Conservation (phyloP, 2,888 invertebrate species). For the Phengaris alcon region DNA sequence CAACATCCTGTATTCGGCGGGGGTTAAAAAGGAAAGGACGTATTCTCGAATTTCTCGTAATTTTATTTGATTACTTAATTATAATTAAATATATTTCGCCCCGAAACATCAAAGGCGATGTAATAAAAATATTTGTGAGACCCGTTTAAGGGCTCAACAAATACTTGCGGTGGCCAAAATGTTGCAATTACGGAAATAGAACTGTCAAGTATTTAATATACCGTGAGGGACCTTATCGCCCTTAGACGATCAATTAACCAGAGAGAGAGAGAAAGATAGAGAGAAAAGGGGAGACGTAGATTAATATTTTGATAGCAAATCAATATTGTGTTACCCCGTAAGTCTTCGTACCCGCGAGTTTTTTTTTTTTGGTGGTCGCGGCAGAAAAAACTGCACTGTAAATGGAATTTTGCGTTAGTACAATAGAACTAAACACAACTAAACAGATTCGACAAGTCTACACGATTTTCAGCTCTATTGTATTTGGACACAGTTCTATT, state of each 20-base stretch:
- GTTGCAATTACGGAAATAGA: slow-evolving; percentile 23
- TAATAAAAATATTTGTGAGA: slow-evolving; percentile 11
- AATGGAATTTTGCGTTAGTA: no score
- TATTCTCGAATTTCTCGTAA: background rate
- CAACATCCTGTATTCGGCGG: no score
- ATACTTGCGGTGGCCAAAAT: slow-evolving; percentile 19
- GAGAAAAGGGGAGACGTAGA: background rate
- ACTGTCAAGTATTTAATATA: slow-evolving; percentile 22
- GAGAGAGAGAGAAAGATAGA: background rate
- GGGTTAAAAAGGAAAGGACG: background rate
- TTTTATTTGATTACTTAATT: background rate
- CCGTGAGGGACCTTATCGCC: slow-evolving; percentile 5
- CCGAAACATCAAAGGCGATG: background rate
- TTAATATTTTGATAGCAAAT: slow-evolving; percentile 7
- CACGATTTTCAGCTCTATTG: no score
- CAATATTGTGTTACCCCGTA: background rate
- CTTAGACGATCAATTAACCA: slow-evolving; percentile 7
- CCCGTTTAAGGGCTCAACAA: slow-evolving; percentile 22
- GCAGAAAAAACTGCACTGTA: no score
- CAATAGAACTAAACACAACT: no score
- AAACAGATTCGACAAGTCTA: no score
- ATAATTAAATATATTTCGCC: background rate
- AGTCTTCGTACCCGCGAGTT: no score
- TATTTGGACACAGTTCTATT: no score
- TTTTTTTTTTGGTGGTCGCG: no score